Evolutionary conservation across 2,888 invertebrate genomes (phyloP).

Genomic region (Protonemura montana): DNA sequence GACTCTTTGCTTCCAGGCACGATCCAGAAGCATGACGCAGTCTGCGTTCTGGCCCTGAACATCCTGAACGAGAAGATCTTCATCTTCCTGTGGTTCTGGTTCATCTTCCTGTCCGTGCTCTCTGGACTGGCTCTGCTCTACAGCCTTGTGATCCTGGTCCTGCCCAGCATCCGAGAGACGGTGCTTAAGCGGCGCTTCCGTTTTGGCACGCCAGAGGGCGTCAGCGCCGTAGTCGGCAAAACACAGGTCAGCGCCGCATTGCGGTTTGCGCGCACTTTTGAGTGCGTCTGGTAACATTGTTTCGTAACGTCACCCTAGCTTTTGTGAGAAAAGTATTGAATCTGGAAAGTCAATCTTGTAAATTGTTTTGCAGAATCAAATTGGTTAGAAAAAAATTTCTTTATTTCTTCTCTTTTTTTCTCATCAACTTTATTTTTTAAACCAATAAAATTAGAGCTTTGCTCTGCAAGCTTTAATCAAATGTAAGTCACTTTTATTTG

Average conservation of each 20-base stretch:
- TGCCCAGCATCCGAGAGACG: constrained; percentile 82
- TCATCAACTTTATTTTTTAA: no score
- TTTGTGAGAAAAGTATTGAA: no score
- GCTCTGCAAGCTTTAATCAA: no score
- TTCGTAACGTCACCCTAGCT: no score
- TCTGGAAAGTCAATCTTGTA: no score
- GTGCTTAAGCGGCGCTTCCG: constrained; percentile 82
- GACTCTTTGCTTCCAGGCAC: constrained; percentile 63
- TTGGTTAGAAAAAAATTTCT: no score
- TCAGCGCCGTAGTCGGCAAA: constrained; percentile 77
- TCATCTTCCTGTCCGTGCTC: constrained; percentile 78
- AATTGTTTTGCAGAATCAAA: no score
- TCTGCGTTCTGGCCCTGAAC: constrained; percentile 88
- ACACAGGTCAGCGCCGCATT: constrained; percentile 73
- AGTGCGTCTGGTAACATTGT: no score
- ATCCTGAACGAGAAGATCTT: constrained; percentile 93
- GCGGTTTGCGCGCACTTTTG: no score
- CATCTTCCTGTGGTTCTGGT: constrained; percentile 94
- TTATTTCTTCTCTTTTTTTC: no score
- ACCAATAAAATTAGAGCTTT: no score
- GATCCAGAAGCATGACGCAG: constrained; percentile 83
- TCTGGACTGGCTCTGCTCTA: constrained; percentile 83
- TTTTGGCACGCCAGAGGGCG: constrained; percentile 76
- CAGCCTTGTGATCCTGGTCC: constrained; percentile 78
- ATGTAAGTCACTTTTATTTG: no score